Base-by-base conservation (phyloP, 2,113 vertebrate genomes). In the Mormoops blainvillei region DNA sequence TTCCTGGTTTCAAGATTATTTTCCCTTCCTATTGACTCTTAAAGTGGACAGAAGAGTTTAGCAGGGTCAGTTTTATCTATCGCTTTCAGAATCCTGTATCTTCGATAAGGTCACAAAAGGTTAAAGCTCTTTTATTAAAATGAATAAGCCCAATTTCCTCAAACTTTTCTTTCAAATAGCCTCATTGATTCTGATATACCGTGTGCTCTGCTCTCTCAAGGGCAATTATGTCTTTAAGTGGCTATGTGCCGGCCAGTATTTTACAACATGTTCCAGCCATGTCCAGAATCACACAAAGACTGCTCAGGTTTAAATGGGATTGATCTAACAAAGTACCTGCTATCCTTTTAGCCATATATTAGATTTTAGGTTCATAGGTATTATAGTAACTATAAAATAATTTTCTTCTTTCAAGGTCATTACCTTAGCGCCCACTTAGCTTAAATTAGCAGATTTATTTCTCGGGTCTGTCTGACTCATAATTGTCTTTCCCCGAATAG, bases 71-170 rank as follows among this genome's bases (percentile, higher is more conserved):
- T 97, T 96, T 96, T 94, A 92, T 83, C 58, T 95, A 91, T 96
- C 48, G 20, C 86, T 97, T 96, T 96, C 73, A 91, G 74, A 97
- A 96, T 91, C 93, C 70, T 67, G 54, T 81, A 97, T 77, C 78
- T 93, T 95, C 82, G 26, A 24, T 95, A 94, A 97, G 91, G 74
- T 97, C 61, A 86, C 36, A 81, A 87, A 95, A 94, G 86, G 81
- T 78, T 97, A 97, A 95, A 82, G 43, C 24, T 95, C 41, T 48
- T 96, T 96, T 96, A 96, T 95, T 95, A 97, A 94, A 95, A 97
- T 93, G 96, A 97, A 97, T 97, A 94, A 94, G 82, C 31, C 45
- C 74, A 76, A 96, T 96, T 96, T 96, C 92, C 56, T 71, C 83
- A 56, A 76, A 94, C 36, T 97, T 96, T 95, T 89, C 89, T 89